A percentile compares a stretch with the other conserved stretches of the same genome.
Conservation (phyloP, 2,888 invertebrate species). For the Rotaria socialis region DNA sequence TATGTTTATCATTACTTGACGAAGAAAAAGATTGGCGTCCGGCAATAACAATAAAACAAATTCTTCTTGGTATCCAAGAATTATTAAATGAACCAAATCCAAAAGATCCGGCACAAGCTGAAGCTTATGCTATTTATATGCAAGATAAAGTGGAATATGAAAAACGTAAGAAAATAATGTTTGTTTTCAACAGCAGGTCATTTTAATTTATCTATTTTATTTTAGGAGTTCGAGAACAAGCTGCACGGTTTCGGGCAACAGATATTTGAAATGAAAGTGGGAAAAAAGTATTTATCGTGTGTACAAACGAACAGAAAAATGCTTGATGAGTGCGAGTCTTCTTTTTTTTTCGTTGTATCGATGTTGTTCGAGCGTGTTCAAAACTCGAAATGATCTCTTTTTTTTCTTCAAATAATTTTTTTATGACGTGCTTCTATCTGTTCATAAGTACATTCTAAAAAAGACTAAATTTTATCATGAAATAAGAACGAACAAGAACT, state of each 20-base stretch:
- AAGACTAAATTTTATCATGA: not conserved
- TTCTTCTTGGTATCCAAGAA: constrained; percentile 92
- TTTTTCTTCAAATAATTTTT: not conserved
- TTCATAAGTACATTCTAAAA: constrained; percentile 3
- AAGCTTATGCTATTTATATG: constrained; percentile 65
- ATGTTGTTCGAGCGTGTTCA: not conserved
- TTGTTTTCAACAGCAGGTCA: too few relatives aligned
- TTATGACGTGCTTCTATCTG: constrained; percentile 6
- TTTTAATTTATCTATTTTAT: too few relatives aligned
- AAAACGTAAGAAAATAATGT: not conserved
- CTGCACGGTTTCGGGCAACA: constrained; percentile 6
- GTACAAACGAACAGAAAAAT: constrained; percentile 7
- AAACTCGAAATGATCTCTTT: not conserved
- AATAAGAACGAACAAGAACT: not conserved
- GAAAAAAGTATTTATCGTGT: not conserved
- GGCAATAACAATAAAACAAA: constrained; percentile 96
- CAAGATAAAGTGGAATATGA: constrained; percentile 33
- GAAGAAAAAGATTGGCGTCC: constrained; percentile 99
- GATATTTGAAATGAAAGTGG: not conserved
- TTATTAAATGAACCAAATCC: constrained; percentile 93
- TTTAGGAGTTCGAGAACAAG: constrained; percentile 10
- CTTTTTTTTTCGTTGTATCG: not conserved
- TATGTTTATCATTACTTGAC: constrained; percentile 87
- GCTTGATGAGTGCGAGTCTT: not conserved
- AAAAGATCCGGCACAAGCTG: constrained; percentile 97